phyloP scores from a whole-genome alignment of 2,113 vertebrate species.

The Conger conger region DNA sequence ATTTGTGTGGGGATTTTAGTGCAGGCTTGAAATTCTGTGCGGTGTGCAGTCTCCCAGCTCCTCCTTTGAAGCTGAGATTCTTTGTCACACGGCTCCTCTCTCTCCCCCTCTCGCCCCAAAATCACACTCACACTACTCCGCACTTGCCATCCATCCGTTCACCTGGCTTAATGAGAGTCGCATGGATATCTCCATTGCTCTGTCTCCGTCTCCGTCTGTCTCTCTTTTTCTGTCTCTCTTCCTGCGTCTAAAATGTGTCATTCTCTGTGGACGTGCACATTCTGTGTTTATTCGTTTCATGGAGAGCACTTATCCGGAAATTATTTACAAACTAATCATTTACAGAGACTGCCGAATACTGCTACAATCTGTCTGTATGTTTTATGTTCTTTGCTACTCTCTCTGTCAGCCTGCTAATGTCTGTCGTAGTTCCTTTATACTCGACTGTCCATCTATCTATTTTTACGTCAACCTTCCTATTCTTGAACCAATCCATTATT shows the following conservation, averaged over 20 bases:
- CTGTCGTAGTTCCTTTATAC: neutral
- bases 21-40: slow-evolving; percentile 20
- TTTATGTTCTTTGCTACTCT: neutral
- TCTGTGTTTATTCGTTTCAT: neutral
- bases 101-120: slow-evolving; percentile 12
- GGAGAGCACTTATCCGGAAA: neutral
- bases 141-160: neutral
- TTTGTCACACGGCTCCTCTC: slow-evolving; percentile 14
- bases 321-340: neutral
- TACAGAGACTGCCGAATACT: neutral
- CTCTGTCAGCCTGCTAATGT: neutral
- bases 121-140: slow-evolving; percentile 2
- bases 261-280: slow-evolving; percentile 4
- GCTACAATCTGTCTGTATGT: slow-evolving; percentile 11
- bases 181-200: slow-evolving; percentile 20
- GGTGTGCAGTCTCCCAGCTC: slow-evolving; percentile 25
- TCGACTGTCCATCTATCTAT: neutral
- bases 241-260: slow-evolving; percentile 28
- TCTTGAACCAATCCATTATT: neutral
- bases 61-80: slow-evolving; percentile 33
- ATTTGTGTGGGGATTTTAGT: slow-evolving; percentile 14
- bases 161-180: neutral
- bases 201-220: slow-evolving; percentile 15
- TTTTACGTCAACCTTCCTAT: neutral
- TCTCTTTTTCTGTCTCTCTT: slow-evolving; percentile 39